Evolutionary conservation across 2,797 vertebrate species (phyloP).

Genomic region (Synanceia verrucosa): DNA sequence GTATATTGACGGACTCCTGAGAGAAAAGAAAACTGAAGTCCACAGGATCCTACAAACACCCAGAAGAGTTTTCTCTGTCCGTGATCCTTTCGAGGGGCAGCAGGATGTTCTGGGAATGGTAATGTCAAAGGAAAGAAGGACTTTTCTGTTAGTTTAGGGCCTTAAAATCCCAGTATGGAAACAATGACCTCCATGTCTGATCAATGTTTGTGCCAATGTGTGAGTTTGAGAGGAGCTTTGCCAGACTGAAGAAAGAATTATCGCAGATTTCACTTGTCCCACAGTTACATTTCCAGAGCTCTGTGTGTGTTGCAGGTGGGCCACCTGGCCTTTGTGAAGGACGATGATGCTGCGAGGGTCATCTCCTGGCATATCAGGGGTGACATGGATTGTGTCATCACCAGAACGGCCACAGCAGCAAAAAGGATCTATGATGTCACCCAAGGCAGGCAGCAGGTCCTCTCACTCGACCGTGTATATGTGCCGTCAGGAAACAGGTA

Average conservation of each 20-base stretch:
- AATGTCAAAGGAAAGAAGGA: neutral
- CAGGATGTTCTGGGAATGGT: slow-evolving; percentile 92
- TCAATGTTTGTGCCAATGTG: neutral
- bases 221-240: neutral
- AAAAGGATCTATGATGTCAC: slow-evolving; percentile 84
- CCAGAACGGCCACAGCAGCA: slow-evolving; percentile 85
- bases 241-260: no score
- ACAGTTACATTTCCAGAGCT: neutral
- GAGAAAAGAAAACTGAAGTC: slow-evolving; percentile 71
- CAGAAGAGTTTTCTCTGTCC: slow-evolving; percentile 82
- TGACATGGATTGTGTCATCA: slow-evolving; percentile 95
- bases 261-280: neutral
- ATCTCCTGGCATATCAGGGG: slow-evolving; percentile 92
- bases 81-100: slow-evolving; percentile 78
- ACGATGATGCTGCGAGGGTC: slow-evolving; percentile 86
- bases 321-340: slow-evolving; percentile 87
- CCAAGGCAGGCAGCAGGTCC: slow-evolving; percentile 87
- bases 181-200: neutral
- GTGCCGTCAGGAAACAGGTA: slow-evolving; percentile 84
- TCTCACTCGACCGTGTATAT: slow-evolving; percentile 88
- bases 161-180: neutral
- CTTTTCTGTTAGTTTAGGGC: fast-evolving
- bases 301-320: slow-evolving; percentile 82
- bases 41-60: slow-evolving; percentile 69
- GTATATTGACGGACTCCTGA: slow-evolving; percentile 75